Percentiles rank a stretch among this genome's conserved stretches.
phyloP scores from a whole-genome alignment of 2,888 invertebrate genomes.

The Zygothrica quintamaculata region DNA sequence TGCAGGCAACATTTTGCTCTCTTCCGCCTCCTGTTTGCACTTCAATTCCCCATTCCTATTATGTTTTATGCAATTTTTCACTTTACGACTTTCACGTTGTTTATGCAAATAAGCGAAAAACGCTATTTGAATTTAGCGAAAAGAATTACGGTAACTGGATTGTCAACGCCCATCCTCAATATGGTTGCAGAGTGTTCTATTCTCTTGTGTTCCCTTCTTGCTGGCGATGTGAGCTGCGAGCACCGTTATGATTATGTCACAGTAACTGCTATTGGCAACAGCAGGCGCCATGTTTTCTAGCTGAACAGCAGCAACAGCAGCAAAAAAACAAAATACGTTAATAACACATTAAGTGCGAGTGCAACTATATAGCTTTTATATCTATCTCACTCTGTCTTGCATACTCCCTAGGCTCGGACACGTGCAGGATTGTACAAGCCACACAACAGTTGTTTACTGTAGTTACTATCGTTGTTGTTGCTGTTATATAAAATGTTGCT shows the following conservation, averaged over 20 bases:
- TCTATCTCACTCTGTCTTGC: slow-evolving; percentile 8
- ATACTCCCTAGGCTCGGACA: slow-evolving; percentile 32
- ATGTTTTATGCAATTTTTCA: slow-evolving; percentile 73
- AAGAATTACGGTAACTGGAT: slow-evolving; percentile 74
- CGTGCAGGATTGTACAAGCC: slow-evolving; percentile 65
- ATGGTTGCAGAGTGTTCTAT: slow-evolving; percentile 16
- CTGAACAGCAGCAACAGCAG: too few relatives aligned
- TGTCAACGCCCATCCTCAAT: slow-evolving; percentile 66
- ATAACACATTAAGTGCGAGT: slow-evolving; percentile 49
- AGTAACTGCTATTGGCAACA: slow-evolving; percentile 15
- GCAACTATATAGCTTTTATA: slow-evolving; percentile 4
- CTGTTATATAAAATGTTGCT: too few relatives aligned
- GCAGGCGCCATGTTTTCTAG: slow-evolving; percentile 62
- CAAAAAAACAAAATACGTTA: slow-evolving; percentile 50
- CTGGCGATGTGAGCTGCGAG: slow-evolving; percentile 24
- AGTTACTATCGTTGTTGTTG: slow-evolving; percentile 37
- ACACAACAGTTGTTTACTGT: slow-evolving; percentile 59
- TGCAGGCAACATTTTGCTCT: slow-evolving; percentile 42
- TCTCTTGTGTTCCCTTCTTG: slow-evolving; percentile 3
- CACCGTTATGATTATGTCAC: slow-evolving; percentile 70
- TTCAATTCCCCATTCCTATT: slow-evolving; percentile 56
- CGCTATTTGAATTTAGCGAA: slow-evolving; percentile 72
- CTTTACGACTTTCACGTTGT: slow-evolving; percentile 75
- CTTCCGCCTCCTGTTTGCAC: slow-evolving; percentile 32
- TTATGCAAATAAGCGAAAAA: slow-evolving; percentile 80